A percentile compares a stretch with the other conserved stretches of the same genome.
Evolutionary conservation across 2,888 invertebrate species (phyloP).

Genomic region (Neoscelio sp.): DNA sequence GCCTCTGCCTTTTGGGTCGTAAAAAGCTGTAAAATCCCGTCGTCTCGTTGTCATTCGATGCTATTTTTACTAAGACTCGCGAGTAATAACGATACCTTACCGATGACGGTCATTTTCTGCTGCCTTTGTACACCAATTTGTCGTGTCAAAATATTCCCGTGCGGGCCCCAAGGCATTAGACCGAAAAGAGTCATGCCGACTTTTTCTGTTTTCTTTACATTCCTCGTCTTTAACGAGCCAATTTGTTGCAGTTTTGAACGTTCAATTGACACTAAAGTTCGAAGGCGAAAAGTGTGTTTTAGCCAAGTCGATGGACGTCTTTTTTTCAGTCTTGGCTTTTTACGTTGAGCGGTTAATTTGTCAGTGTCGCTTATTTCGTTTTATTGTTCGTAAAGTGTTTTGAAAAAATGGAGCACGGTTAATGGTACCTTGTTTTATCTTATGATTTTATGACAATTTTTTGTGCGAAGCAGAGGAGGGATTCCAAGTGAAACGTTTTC

Average conservation of each 20-base stretch:
- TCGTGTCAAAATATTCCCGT: slow-evolving; percentile 45
- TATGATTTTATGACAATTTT: not conserved
- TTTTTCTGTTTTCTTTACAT: slow-evolving; percentile 21
- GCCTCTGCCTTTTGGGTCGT: too few species aligned
- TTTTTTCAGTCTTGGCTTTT: not conserved
- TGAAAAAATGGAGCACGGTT: not conserved
- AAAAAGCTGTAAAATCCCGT: slow-evolving; percentile 41
- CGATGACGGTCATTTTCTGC: slow-evolving; percentile 70
- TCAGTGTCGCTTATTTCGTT: not conserved
- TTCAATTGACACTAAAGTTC: slow-evolving; percentile 37
- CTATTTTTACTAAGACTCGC: not conserved
- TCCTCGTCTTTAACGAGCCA: slow-evolving; percentile 28
- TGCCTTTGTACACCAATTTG: slow-evolving; percentile 66
- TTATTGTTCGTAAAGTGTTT: not conserved
- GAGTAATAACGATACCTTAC: slow-evolving; percentile 33
- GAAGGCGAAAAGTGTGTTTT: not conserved
- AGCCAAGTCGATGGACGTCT: slow-evolving; percentile 1
- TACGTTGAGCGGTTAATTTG: not conserved
- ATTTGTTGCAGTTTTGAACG: slow-evolving; percentile 15
- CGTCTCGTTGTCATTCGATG: slow-evolving; percentile 43
- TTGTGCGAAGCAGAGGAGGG: not conserved
- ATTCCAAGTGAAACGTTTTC: too few species aligned
- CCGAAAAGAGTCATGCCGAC: slow-evolving; percentile 10
- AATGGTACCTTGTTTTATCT: not conserved
- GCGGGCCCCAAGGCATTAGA: slow-evolving; percentile 12